phyloP scores from a whole-genome alignment of 2,113 vertebrate genomes.

The Rousettus leschenaultii region DNA sequence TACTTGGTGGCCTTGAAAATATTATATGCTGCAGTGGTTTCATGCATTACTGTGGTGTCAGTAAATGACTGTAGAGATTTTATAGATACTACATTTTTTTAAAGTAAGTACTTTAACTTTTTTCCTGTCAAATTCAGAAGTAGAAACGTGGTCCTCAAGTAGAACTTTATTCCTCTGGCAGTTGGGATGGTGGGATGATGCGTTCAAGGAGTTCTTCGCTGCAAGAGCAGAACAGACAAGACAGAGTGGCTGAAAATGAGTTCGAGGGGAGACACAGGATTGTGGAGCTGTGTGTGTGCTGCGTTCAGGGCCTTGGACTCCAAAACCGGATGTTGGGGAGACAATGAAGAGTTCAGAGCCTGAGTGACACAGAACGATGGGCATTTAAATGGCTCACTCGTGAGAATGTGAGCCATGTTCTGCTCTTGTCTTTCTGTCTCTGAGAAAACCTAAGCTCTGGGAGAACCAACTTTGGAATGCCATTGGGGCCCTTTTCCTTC shows the following conservation, averaged over 20 bases:
- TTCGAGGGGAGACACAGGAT: neutral
- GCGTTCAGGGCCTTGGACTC: neutral
- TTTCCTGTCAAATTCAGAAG: neutral
- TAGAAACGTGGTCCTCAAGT: neutral
- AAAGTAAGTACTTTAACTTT: neutral
- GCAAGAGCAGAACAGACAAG: neutral
- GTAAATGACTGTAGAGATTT: neutral
- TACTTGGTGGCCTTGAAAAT: neutral
- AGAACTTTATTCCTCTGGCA: neutral
- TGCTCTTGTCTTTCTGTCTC: neutral
- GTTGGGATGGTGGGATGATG: neutral
- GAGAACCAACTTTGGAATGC: neutral
- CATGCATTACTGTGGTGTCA: neutral
- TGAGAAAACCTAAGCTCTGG: neutral
- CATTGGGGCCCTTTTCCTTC: neutral
- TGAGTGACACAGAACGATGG: neutral
- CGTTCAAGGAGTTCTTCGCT: neutral
- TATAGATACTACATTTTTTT: neutral
- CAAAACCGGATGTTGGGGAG: neutral
- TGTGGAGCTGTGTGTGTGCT: accelerated
- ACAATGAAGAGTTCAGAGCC: neutral
- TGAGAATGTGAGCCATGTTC: neutral
- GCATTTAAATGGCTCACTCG: neutral
- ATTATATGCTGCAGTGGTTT: neutral
- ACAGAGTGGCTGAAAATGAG: neutral